Evolutionary conservation across 2,888 invertebrate genomes (phyloP), one percentile per base, ranked within the genome.

Genomic region (Marronus borbonicus): DNA sequence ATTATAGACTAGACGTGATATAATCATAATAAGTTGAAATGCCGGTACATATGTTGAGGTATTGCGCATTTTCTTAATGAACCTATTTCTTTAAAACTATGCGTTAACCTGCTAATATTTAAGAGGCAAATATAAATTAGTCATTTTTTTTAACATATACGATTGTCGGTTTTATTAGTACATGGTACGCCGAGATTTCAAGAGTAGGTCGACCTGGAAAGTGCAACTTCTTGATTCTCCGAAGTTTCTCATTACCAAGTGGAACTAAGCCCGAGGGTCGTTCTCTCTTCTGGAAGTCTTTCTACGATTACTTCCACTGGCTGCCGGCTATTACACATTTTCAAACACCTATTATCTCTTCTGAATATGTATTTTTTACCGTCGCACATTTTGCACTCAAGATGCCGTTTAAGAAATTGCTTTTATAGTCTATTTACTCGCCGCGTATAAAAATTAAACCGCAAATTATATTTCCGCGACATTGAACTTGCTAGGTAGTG

Each of bases 191-290:
- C 49, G 66, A 68, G 66, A 68, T 68, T 44, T 49, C 14, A 64
- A 76, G 77, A 77, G 77, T 77, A 70, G 77, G 64, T 64, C 77
- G 70, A 77, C 70, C 70, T 77, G 65, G 66, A 66, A 76, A 66
- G 65, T 76, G 66, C 65, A 76, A 65, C 76, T 65, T 49, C 70
- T 70, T 50, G 77, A 69, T 77, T 77, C 74, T 79, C 50, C 76
- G 80, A 81, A 85, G 83, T 85, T 86, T 86, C 85, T 84, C 83
- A 81, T 82, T 78, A 81, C 79, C 85, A 86, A 86, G 85, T 85
- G 85, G 85, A 78, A 81, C 85, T 84, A 66, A 78, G 85, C 85
- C 85, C 68, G 80, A 81, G 84, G 86, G 82, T 77, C 79, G 78
- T 84, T 85, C 84, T 85, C 85, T 85, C 84, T 84, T 84, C 82